phyloP scores from a whole-genome alignment of 2,113 vertebrate species.

The Mormyrus iriodes region DNA sequence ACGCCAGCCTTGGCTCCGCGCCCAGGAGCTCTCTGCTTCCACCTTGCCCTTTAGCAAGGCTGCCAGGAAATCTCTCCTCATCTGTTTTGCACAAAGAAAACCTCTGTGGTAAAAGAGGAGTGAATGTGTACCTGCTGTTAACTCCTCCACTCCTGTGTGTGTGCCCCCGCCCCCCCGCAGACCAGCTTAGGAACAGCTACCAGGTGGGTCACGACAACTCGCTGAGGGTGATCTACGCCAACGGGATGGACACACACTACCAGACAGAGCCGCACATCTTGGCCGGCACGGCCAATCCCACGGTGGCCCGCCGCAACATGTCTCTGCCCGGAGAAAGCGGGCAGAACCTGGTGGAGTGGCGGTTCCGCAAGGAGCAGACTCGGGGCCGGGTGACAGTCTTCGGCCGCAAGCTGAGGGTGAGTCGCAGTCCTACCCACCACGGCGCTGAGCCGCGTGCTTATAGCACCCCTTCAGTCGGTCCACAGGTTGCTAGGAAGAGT shows the following conservation, averaged over 20 bases:
- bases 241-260: slow-evolving; percentile 89
- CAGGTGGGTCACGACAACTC: slow-evolving; percentile 91
- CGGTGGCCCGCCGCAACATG: slow-evolving; percentile 90
- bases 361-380: slow-evolving; percentile 91
- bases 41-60: slow-evolving; percentile 5
- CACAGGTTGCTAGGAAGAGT: not conserved
- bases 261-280: slow-evolving; percentile 91
- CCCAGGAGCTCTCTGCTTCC: not conserved
- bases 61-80: not conserved
- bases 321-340: slow-evolving; percentile 91
- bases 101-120: not conserved
- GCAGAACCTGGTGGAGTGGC: slow-evolving; percentile 94
- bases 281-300: slow-evolving; percentile 90
- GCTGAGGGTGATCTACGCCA: slow-evolving; percentile 85
- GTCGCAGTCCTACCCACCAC: slow-evolving; percentile 13
- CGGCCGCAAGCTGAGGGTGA: slow-evolving; percentile 89
- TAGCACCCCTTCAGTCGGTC: not conserved
- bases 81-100: not conserved
- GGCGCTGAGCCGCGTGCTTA: not conserved
- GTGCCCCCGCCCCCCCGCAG: slow-evolving; percentile 47
- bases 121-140: not conserved
- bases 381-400: slow-evolving; percentile 91
- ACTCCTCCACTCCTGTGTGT: not conserved
- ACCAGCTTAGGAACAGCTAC: slow-evolving; percentile 92
- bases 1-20: not conserved